Conservation (phyloP, 2,888 invertebrate genomes). For the Tyria jacobaeae region DNA sequence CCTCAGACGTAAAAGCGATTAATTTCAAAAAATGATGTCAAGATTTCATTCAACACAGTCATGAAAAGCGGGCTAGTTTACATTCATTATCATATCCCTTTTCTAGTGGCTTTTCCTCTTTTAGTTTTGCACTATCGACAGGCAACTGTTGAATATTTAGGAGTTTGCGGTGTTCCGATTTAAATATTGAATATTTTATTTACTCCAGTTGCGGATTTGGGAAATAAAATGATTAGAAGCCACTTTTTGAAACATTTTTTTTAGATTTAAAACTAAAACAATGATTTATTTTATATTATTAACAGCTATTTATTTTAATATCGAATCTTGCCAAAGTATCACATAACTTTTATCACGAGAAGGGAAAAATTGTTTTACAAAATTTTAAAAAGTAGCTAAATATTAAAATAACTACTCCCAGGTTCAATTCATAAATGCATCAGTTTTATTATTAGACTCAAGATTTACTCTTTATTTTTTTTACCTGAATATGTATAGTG, state of each 20-base stretch:
- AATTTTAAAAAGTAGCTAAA: too few relatives aligned
- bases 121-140: constrained; percentile 56
- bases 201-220: constrained; percentile 25
- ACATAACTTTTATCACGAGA: too few relatives aligned
- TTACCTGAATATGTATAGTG: too few relatives aligned
- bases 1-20: constrained; percentile 20
- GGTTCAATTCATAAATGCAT: too few relatives aligned
- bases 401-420: too few relatives aligned
- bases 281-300: too few relatives aligned
- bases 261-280: too few relatives aligned
- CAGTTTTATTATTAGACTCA: too few relatives aligned
- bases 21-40: constrained; percentile 50
- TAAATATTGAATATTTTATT: constrained; percentile 64
- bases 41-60: constrained; percentile 46
- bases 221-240: constrained; percentile 10
- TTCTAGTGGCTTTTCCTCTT: constrained; percentile 42
- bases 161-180: constrained; percentile 58
- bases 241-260: neutral
- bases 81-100: constrained; percentile 56
- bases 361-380: too few relatives aligned
- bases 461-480: too few relatives aligned
- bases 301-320: too few relatives aligned
- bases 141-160: constrained; percentile 62
- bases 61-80: constrained; percentile 41
- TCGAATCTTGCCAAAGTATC: too few relatives aligned